Evolutionary conservation across 2,888 invertebrate species (phyloP).

Genomic region (Willowsia nigromaculata): DNA sequence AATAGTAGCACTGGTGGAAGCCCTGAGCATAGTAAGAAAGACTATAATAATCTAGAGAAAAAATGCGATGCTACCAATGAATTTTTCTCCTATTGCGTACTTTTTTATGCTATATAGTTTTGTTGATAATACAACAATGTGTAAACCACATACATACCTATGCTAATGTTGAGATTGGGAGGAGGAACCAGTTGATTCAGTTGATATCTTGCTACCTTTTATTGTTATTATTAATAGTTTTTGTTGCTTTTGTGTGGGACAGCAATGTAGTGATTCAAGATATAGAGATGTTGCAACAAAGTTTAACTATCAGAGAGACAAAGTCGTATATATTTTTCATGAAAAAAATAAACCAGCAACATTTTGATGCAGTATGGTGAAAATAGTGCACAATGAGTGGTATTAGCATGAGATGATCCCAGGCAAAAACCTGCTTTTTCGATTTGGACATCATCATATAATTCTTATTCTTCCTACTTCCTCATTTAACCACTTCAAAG

Average conservation of each 20-base stretch:
- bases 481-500: constrained; percentile 46
- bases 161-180: not conserved
- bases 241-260: not conserved
- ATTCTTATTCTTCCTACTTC: constrained; percentile 60
- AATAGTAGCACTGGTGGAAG: not conserved
- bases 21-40: not conserved
- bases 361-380: constrained; percentile 22
- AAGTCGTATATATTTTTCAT: not conserved
- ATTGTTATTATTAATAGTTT: constrained; percentile 54
- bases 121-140: not conserved
- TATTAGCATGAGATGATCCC: constrained; percentile 20
- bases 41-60: not conserved
- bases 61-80: not conserved
- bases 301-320: not conserved
- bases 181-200: constrained; percentile 45
- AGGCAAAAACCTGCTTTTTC: constrained; percentile 58
- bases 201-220: constrained; percentile 35
- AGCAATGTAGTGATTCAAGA: not conserved
- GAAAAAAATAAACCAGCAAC: not conserved
- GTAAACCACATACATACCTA: not conserved
- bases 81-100: not conserved
- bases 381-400: constrained; percentile 18
- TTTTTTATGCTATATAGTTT: not conserved
- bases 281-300: not conserved
- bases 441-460: constrained; percentile 30